phyloP scores from a whole-genome alignment of 2,113 vertebrate species.

The Calonectris borealis region DNA sequence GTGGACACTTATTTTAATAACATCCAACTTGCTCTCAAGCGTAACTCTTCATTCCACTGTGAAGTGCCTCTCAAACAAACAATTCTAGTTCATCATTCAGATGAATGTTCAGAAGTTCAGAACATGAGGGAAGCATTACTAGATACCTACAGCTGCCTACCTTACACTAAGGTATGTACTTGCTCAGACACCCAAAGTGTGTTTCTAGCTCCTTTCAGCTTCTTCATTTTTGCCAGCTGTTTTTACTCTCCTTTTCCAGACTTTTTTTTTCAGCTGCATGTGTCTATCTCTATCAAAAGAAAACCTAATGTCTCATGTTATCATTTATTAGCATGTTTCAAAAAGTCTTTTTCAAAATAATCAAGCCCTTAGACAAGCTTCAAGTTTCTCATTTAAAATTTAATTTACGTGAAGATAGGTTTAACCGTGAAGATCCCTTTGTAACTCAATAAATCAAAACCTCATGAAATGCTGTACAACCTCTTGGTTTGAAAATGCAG shows the following conservation, averaged over 20 bases:
- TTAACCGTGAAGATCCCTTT: neutral
- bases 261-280: neutral
- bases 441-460: neutral
- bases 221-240: neutral
- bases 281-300: neutral
- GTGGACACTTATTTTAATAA: neutral
- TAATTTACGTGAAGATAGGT: neutral
- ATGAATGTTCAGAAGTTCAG: neutral
- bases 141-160: neutral
- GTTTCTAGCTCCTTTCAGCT: neutral
- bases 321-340: neutral
- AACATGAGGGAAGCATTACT: neutral
- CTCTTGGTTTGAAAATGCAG: neutral
- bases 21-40: neutral
- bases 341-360: neutral
- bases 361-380: neutral
- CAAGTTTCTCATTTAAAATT: neutral
- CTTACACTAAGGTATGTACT: neutral
- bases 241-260: neutral
- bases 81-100: neutral
- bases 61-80: neutral
- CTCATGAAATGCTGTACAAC: neutral
- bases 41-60: neutral
- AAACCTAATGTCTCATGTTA: neutral
- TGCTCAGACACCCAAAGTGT: neutral